These are phyloP conservation scores for Glyphotaelius pellucidus DNA, from an alignment of 2,888 invertebrate species.

Conservation along the genomic window DNA sequence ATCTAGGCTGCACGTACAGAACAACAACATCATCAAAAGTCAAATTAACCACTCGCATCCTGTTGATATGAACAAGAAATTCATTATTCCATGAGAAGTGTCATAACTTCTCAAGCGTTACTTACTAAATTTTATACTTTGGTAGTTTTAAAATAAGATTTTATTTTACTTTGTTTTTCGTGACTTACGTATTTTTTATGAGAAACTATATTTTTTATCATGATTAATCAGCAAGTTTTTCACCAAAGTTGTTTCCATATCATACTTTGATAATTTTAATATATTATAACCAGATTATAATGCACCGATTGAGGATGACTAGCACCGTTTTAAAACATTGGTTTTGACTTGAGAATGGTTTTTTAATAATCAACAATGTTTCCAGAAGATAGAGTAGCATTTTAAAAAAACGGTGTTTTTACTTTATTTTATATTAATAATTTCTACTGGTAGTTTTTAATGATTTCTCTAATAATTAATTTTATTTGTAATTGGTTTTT, in stretches of 20 bases:
- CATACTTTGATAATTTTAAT: not conserved
- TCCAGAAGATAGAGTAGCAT: not conserved
- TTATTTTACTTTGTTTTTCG: not conserved
- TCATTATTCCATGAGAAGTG: not conserved
- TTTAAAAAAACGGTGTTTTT: not conserved
- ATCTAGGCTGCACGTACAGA: conserved; percentile 66
- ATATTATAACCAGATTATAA: not conserved
- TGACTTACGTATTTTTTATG: too few relatives aligned
- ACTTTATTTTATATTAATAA: not conserved
- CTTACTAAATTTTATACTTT: not conserved
- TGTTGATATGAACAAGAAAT: not conserved
- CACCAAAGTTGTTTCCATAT: not conserved
- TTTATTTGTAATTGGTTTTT: not conserved
- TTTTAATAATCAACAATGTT: not conserved
- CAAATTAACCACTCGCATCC: conserved; percentile 5
- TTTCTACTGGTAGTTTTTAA: not conserved
- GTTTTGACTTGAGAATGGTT: not conserved
- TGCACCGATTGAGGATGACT: not conserved
- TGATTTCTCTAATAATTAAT: not conserved
- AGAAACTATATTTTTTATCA: not conserved
- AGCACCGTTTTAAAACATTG: not conserved
- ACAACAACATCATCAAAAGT: conserved; percentile 23
- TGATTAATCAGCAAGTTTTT: not conserved
- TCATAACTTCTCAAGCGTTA: not conserved
- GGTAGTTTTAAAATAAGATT: not conserved